Evolutionary conservation across 1,140 invertebrate species (phyloP).

Genomic region (Delia radicum): DNA sequence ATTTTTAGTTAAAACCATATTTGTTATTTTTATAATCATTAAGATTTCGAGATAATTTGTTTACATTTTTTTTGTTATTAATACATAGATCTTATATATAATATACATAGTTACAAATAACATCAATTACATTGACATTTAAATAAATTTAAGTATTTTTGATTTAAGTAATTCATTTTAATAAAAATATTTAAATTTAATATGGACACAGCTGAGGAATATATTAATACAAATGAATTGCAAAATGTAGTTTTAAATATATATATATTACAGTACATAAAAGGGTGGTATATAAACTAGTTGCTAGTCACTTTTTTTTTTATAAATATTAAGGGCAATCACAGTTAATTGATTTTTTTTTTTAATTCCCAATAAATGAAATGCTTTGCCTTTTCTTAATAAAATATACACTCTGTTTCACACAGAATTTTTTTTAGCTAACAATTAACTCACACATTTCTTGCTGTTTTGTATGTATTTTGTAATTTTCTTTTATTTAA

Average conservation of each 20-base stretch:
- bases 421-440: too few species aligned
- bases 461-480: too few species aligned
- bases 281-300: too few species aligned
- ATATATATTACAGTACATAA: neutral
- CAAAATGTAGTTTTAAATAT: neutral
- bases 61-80: neutral
- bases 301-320: neutral
- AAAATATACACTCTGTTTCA: too few species aligned
- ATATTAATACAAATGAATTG: neutral
- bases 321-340: neutral
- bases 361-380: too few species aligned
- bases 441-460: too few species aligned
- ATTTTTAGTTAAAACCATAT: neutral
- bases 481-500: too few species aligned
- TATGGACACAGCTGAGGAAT: constrained; percentile 15
- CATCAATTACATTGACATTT: neutral
- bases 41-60: neutral
- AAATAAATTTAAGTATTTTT: neutral
- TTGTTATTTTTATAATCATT: neutral
- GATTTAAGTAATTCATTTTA: neutral
- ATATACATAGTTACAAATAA: neutral
- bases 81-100: neutral
- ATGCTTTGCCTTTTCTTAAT: too few species aligned
- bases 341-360: neutral
- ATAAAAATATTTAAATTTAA: neutral